Evolutionary conservation across 1,140 invertebrate genomes (phyloP), one percentile per base, ranked within the genome.

Genomic region (Meloidogyne chitwoodi): DNA sequence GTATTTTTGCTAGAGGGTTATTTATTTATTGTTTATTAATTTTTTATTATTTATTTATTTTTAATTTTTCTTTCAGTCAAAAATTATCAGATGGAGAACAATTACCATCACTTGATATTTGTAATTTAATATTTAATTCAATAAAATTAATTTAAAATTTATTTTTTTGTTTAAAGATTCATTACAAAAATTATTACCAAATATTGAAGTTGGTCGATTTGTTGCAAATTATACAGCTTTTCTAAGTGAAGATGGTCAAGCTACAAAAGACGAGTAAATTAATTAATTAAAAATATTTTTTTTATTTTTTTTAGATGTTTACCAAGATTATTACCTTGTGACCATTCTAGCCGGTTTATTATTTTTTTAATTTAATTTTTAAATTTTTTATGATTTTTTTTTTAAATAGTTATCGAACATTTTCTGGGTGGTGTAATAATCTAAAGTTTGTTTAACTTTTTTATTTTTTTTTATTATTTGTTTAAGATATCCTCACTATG

Each of bases 381-480:
- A 12, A 24, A 56, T 44, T 44, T n/a, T n/a, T n/a, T n/a, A n/a
- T n/a, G 5, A n/a, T 38, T n/a, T 56, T 61, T 34, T n/a, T 14
- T 71, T 41, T 56, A n/a, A n/a, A n/a, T n/a, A 61, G 70, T 38
- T 73, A 64, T 86, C 48, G 96, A 0, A 92, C 91, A n/a, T 91
- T 94, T 74, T 94, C 98, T 88, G 96, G 96, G 0, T 93, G 92
- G 22, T 99, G 96, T 86, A 99, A 99, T 87, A 99, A 99, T 88
- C 89, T 96, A 19, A 90, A 91, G 75, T 90, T 95, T 48, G 44
- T 31, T n/a, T 8, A 68, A 72, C 24, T 61, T 38, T 31, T 73
- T 64, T 27, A 12, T 62, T 11, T 1, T 65, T 22, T 64, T 73
- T 56, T 14, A 14, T 56, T 56, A 19, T 34, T 2, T 56, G 11